phyloP scores from a whole-genome alignment of 2,888 invertebrate genomes.

The Miltochrista miniata region DNA sequence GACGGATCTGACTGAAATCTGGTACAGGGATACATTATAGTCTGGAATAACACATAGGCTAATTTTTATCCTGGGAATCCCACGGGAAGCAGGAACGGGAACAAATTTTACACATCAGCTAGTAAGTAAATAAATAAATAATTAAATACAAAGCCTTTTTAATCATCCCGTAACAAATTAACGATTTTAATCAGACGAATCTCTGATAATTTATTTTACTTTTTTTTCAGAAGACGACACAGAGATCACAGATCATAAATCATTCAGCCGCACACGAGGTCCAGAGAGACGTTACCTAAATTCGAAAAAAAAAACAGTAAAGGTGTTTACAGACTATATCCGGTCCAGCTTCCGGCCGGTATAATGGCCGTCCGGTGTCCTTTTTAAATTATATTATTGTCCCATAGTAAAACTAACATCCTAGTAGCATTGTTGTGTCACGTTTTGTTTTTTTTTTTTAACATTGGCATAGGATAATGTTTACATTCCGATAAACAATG shows the following conservation, averaged over 20 bases:
- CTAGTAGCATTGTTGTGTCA: slow-evolving; percentile 26
- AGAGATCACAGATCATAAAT: slow-evolving; percentile 25
- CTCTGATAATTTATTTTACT: too few relatives aligned
- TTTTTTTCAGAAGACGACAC: slow-evolving; percentile 2
- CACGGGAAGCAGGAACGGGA: too few relatives aligned
- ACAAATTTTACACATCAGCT: too few relatives aligned
- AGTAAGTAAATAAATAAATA: too few relatives aligned
- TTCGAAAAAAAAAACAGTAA: slow-evolving; percentile 25
- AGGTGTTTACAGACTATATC: slow-evolving; percentile 34
- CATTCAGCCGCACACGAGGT: slow-evolving; percentile 28
- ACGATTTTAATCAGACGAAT: too few relatives aligned
- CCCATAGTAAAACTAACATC: slow-evolving; percentile 20
- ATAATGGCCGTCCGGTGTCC: slow-evolving; percentile 22
- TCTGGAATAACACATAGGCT: too few relatives aligned
- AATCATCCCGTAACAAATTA: neutral
- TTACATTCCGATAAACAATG: neutral
- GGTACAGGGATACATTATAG: too few relatives aligned
- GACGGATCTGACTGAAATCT: too few relatives aligned
- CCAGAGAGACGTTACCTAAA: slow-evolving; percentile 21
- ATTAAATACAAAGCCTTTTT: too few relatives aligned
- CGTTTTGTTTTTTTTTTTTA: slow-evolving; percentile 16
- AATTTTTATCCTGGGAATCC: too few relatives aligned
- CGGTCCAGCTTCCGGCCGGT: slow-evolving; percentile 33
- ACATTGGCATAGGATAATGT: neutral
- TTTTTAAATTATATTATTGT: slow-evolving; percentile 13